A percentile compares a stretch with the other conserved stretches of the same genome.
phyloP scores from a whole-genome alignment of 2,797 vertebrate genomes.

The Ispidina picta region DNA sequence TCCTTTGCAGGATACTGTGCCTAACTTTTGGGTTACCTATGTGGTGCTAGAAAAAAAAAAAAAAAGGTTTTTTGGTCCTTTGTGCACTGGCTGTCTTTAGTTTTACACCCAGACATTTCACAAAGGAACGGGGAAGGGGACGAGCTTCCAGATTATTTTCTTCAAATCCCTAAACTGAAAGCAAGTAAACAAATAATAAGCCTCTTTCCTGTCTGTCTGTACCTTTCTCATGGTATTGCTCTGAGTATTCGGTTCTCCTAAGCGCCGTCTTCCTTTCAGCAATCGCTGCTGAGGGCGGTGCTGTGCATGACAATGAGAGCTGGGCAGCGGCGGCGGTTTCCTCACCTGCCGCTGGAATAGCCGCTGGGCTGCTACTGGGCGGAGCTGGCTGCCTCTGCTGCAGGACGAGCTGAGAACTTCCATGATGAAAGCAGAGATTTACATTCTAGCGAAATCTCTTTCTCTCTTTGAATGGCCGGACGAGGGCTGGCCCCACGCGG shows the following conservation, averaged over 20 bases:
- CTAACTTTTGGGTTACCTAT: neutral
- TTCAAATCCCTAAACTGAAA: neutral
- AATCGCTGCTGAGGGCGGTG: neutral
- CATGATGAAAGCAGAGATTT: neutral
- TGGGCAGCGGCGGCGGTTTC: neutral
- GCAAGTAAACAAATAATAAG: neutral
- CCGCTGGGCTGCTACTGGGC: neutral
- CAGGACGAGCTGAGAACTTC: neutral
- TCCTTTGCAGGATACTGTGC: neutral
- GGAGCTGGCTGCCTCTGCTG: neutral
- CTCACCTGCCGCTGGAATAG: neutral
- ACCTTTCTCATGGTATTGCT: neutral
- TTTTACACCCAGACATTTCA: conserved; percentile 31
- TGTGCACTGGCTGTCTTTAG: conserved; percentile 28
- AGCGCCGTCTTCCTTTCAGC: neutral
- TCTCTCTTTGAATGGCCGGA: neutral
- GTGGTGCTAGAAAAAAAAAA: conserved; percentile 46
- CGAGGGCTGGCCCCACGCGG: neutral
- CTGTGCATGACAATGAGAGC: neutral
- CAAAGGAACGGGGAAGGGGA: neutral
- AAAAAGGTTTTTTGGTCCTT: conserved; percentile 38
- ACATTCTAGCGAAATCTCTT: neutral
- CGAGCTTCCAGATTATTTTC: neutral
- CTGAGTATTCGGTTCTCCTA: neutral
- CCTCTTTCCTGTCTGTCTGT: neutral